A percentile compares a stretch with the other conserved stretches of the same genome.
These are phyloP conservation scores for Heliconius eleuchia DNA, from an alignment of 1,140 invertebrate genomes.

Conservation along the genomic window DNA sequence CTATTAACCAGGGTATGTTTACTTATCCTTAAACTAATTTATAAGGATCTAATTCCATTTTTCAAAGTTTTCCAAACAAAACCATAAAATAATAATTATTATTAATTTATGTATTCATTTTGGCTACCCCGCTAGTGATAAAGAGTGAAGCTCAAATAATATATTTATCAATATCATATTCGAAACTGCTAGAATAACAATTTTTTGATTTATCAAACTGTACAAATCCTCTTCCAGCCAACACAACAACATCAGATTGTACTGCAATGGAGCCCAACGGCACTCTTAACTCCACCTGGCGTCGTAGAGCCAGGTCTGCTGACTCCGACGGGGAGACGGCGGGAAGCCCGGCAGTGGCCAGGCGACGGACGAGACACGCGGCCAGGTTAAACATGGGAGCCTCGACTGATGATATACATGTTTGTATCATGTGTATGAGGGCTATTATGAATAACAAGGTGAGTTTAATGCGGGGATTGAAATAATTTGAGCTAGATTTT, in stretches of 20 bases:
- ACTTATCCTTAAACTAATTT: too few species aligned
- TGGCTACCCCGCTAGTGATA: too few species aligned
- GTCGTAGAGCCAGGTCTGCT: constrained; percentile 57
- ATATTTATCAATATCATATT: too few species aligned
- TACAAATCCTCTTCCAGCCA: constrained; percentile 42
- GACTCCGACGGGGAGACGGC: constrained; percentile 58
- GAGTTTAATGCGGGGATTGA: background rate
- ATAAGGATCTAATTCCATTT: too few species aligned
- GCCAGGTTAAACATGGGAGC: constrained; percentile 98
- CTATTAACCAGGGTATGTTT: constrained; percentile 73
- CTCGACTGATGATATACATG: constrained; percentile 98
- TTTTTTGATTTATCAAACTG: too few species aligned
- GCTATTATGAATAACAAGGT: constrained; percentile 99
- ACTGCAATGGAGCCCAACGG: constrained; percentile 55
- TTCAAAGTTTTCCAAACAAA: too few species aligned
- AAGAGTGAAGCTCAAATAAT: too few species aligned
- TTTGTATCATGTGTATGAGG: constrained; percentile 99
- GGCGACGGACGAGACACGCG: constrained; percentile 90
- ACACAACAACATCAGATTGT: constrained; percentile 71
- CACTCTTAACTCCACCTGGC: constrained; percentile 54
- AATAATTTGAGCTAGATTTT: background rate
- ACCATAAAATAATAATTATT: too few species aligned
- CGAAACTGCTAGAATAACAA: too few species aligned
- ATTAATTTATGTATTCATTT: too few species aligned
- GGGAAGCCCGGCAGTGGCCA: constrained; percentile 63